phyloP scores from a whole-genome alignment of 2,888 invertebrate genomes.

The Ophioninae sp. region DNA sequence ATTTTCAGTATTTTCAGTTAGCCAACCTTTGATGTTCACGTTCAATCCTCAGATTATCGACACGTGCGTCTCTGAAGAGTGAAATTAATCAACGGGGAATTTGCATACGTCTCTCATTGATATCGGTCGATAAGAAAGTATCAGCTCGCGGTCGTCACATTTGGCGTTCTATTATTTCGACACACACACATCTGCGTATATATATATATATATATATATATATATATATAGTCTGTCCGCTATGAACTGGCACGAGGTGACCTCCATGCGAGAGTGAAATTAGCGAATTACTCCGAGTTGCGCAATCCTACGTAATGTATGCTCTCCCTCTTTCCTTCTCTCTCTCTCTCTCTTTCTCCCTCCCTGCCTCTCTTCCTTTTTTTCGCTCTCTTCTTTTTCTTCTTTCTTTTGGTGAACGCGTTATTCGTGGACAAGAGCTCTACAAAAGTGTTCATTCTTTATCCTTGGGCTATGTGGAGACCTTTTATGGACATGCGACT shows the following conservation, averaged over 20 bases:
- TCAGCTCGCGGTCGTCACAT: neutral
- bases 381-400: too few relatives aligned
- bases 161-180: neutral
- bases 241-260: conserved; percentile 4
- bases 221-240: neutral
- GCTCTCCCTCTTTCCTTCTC: conserved; percentile 23
- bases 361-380: too few relatives aligned
- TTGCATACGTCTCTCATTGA: neutral
- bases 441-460: conserved; percentile 24
- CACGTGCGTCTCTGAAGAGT: neutral
- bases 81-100: neutral
- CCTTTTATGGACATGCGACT: conserved; percentile 7
- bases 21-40: neutral
- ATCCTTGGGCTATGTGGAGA: conserved; percentile 28
- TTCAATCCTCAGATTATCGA: neutral
- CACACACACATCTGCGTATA: neutral
- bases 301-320: conserved; percentile 52
- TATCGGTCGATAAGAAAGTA: neutral
- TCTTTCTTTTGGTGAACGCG: conserved; percentile 15
- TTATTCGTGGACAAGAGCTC: conserved; percentile 8
- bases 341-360: conserved; percentile 10
- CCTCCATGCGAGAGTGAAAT: conserved; percentile 31
- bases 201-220: neutral
- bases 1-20: too few relatives aligned
- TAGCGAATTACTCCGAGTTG: conserved; percentile 56